Percentiles rank a stretch among this genome's conserved stretches.
Evolutionary conservation across 2,888 invertebrate genomes (phyloP).

Genomic region (Rhingia campestris): DNA sequence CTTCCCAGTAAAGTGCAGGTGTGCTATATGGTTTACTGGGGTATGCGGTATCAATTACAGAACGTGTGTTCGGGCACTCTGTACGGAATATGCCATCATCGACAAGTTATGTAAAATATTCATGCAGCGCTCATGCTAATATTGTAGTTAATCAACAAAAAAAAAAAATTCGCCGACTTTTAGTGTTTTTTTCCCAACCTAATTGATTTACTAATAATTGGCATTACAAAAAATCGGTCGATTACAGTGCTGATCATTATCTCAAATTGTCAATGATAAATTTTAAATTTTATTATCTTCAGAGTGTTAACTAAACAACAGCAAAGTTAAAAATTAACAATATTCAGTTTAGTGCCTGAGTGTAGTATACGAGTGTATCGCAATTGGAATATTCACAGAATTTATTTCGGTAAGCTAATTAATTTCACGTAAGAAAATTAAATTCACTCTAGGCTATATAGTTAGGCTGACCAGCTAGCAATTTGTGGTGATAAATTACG

Average conservation of each 20-base stretch:
- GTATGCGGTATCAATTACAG: slow-evolving; percentile 57
- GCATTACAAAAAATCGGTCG: background rate
- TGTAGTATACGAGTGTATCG: background rate
- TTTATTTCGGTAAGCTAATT: slow-evolving; percentile 63
- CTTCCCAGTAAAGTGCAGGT: slow-evolving; percentile 41
- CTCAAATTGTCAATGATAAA: slow-evolving; percentile 3
- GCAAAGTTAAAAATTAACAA: slow-evolving; percentile 5
- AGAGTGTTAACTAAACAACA: slow-evolving; percentile 6
- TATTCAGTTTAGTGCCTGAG: background rate
- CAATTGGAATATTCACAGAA: slow-evolving; percentile 64
- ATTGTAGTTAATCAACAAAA: slow-evolving; percentile 22
- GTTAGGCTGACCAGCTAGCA: no score
- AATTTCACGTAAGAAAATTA: slow-evolving; percentile 6
- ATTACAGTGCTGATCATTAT: background rate
- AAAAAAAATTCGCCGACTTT: background rate
- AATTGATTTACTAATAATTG: slow-evolving; percentile 4
- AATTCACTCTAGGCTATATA: background rate
- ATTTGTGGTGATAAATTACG: no score
- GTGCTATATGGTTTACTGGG: slow-evolving; percentile 56
- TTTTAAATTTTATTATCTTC: background rate
- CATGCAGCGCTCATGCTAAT: slow-evolving; percentile 33
- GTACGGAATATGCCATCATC: slow-evolving; percentile 51
- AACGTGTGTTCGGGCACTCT: slow-evolving; percentile 54
- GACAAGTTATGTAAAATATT: slow-evolving; percentile 64
- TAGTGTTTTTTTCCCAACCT: background rate